Conservation (phyloP, 2,888 invertebrate species). For the Camponotus fellah region DNA sequence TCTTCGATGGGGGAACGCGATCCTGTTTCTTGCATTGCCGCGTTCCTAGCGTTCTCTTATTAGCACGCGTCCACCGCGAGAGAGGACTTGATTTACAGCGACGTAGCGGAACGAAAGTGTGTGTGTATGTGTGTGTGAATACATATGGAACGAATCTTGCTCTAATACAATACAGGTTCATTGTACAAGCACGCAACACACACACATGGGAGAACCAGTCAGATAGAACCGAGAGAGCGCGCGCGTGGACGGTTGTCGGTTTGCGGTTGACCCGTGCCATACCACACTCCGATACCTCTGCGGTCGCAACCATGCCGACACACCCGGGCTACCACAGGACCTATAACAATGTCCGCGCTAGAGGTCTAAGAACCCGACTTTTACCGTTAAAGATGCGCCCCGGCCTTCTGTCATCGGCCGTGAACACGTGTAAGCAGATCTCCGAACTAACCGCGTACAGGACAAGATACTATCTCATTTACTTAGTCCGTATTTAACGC, state of each 20-base stretch:
- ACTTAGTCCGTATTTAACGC: neutral
- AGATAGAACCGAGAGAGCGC: slow-evolving; percentile 61
- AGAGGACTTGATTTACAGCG: slow-evolving; percentile 59
- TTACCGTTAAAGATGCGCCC: slow-evolving; percentile 46
- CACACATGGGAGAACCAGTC: slow-evolving; percentile 50
- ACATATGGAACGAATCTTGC: neutral
- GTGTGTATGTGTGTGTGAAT: slow-evolving; percentile 15
- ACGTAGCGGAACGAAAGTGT: slow-evolving; percentile 41
- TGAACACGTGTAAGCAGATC: slow-evolving; percentile 47
- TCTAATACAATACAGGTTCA: too few species aligned
- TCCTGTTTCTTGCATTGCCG: slow-evolving; percentile 52
- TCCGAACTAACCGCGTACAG: neutral
- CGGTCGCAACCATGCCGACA: slow-evolving; percentile 81
- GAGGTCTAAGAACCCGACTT: slow-evolving; percentile 64
- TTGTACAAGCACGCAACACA: neutral
- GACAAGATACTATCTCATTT: neutral
- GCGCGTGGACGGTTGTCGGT: slow-evolving; percentile 84
- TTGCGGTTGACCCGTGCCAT: slow-evolving; percentile 84
- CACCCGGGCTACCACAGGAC: slow-evolving; percentile 75
- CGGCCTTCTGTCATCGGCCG: slow-evolving; percentile 30
- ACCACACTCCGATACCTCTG: slow-evolving; percentile 83
- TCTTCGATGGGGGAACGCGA: neutral
- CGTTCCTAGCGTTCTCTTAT: slow-evolving; percentile 48
- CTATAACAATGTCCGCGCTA: slow-evolving; percentile 65
- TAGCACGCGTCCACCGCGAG: slow-evolving; percentile 43